A percentile compares a stretch with the other conserved stretches of the same genome.
phyloP scores from a whole-genome alignment of 2,888 invertebrate species.

The Neocrepidodera transversa region DNA sequence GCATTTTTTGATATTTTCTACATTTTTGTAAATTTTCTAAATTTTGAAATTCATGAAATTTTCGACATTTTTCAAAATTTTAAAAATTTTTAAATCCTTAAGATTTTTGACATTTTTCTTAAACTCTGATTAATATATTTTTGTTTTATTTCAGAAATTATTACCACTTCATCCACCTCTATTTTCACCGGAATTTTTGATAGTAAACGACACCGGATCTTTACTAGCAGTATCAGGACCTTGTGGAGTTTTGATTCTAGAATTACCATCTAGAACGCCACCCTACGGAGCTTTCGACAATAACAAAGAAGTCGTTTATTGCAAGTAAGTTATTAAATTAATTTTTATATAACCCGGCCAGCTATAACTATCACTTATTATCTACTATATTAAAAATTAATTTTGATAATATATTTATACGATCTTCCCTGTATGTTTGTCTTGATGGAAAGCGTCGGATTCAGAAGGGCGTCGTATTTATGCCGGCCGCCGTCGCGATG shows the following conservation, averaged over 20 bases:
- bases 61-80: no score
- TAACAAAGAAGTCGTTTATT: constrained; percentile 71
- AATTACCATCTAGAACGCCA: constrained; percentile 77
- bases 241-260: constrained; percentile 72
- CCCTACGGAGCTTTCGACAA: constrained; percentile 72
- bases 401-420: neutral
- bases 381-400: no score
- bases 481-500: constrained; percentile 20
- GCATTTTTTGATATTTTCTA: no score
- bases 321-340: constrained; percentile 82
- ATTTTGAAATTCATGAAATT: no score
- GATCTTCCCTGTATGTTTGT: neutral
- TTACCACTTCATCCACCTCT: constrained; percentile 72
- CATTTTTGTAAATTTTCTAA: no score
- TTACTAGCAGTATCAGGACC: constrained; percentile 75
- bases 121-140: no score
- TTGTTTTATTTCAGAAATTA: constrained; percentile 70
- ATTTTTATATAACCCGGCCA: no score
- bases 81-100: no score
- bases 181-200: constrained; percentile 72
- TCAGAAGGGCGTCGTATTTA: constrained; percentile 13
- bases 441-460: neutral
- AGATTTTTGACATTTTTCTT: no score
- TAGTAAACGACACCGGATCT: constrained; percentile 71
- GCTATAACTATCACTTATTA: no score